Evolutionary conservation across 2,113 vertebrate species (phyloP).

Genomic region (Synchiropus splendidus): DNA sequence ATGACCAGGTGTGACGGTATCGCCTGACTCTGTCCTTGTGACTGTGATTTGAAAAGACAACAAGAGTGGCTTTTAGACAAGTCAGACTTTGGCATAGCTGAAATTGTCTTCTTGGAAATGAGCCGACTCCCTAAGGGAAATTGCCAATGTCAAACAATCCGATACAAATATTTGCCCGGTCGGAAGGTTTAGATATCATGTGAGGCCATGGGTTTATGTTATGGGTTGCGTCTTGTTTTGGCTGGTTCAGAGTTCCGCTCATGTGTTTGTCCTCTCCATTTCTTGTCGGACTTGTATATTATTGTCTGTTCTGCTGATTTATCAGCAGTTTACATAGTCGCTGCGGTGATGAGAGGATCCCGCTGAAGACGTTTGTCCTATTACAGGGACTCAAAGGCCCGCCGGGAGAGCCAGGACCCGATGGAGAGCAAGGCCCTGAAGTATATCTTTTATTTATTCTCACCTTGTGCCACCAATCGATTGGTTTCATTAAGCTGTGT

Average conservation of each 20-base stretch:
- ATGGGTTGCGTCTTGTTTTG: conserved; percentile 38
- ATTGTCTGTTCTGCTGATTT: conserved; percentile 7
- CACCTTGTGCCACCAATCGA: neutral
- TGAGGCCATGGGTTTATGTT: conserved; percentile 24
- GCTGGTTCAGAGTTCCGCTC: conserved; percentile 10
- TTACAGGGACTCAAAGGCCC: conserved; percentile 80
- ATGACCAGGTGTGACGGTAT: too few species aligned
- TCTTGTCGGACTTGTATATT: conserved; percentile 8
- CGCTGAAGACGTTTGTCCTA: conserved; percentile 26
- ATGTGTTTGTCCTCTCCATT: conserved; percentile 6
- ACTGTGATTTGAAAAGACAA: too few species aligned
- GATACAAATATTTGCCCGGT: conserved; percentile 29
- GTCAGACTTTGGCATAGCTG: conserved; percentile 3
- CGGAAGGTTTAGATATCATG: conserved; percentile 14
- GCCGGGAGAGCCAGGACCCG: conserved; percentile 75
- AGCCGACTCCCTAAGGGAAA: conserved; percentile 12
- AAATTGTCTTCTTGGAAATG: conserved; percentile 26
- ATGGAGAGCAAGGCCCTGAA: conserved; percentile 83
- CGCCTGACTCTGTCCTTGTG: too few species aligned
- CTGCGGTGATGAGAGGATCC: conserved; percentile 1
- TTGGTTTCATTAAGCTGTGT: neutral
- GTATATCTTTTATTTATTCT: conserved; percentile 51
- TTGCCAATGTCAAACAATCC: conserved; percentile 36
- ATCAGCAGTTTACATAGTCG: neutral
- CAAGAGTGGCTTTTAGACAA: too few species aligned